Conservation (phyloP, 2,797 vertebrate genomes). For the Ceyx erithaca region DNA sequence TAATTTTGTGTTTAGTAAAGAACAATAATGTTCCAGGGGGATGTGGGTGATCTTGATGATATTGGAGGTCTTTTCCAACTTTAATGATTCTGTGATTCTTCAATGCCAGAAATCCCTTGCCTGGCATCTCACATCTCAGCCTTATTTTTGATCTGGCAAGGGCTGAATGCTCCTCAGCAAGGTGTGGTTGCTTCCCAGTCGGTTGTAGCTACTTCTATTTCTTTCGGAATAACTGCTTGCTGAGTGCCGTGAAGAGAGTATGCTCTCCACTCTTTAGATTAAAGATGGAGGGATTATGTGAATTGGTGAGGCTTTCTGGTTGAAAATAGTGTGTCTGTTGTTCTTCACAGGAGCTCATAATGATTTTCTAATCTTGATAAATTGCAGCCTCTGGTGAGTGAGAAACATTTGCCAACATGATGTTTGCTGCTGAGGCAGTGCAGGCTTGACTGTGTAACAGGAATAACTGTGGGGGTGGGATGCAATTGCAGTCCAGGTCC, state of each 20-base stretch:
- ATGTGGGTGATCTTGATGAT: background rate
- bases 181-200: background rate
- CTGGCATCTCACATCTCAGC: background rate
- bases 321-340: background rate
- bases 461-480: background rate
- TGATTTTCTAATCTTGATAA: background rate
- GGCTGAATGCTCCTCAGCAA: background rate
- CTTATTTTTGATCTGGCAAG: background rate
- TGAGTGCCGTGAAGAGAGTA: background rate
- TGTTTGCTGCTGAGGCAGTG: background rate
- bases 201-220: background rate
- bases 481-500: background rate
- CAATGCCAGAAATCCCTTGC: background rate
- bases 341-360: background rate
- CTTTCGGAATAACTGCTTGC: background rate
- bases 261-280: background rate
- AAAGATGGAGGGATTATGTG: background rate
- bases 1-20: background rate
- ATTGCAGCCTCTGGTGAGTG: background rate
- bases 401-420: background rate
- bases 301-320: background rate
- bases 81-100: too few species aligned
- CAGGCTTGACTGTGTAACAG: background rate
- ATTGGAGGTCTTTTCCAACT: too few species aligned
- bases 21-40: background rate